Evolutionary conservation across 2,888 invertebrate species (phyloP), one percentile per base, ranked within the genome.

Genomic region (Leptogaster cylindrica): DNA sequence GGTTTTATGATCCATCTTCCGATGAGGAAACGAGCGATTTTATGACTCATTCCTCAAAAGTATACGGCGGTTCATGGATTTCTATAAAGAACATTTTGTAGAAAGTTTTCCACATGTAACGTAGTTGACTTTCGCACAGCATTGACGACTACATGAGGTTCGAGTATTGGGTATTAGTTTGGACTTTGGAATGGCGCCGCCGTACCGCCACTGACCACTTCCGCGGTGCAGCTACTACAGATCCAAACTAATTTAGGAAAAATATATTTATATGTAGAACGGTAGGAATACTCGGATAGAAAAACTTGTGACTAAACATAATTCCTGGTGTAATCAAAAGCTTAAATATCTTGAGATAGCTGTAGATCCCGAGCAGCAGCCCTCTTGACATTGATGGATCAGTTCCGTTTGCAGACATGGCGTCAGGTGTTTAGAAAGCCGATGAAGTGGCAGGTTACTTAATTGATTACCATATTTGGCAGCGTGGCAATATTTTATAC

Each of bases 401-500:
- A 12, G 50, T 12, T 50, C 28, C 28, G 50, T 50, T 50, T 50
- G n/a, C 12, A 48, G 7, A 8, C 14, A 12, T 20, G n/a, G 50
- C 12, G 28, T 8, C 12, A 50, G 50, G 50, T 50, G 50, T 27
- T 50, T 28, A 50, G 50, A 50, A 50, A 50, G 50, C 27, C 50
- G 50, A 50, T 50, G 50, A 50, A 28, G 50, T 27, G 50, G 50
- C 50, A 50, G 50, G n/a, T 14, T 16, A 50, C 28, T 27, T 50
- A 50, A 50, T 50, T 50, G 50, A 50, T 50, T 50, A 50, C 23
- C 50, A n/a, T n/a, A n/a, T n/a, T n/a, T n/a, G n/a, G n/a, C n/a
- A n/a, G n/a, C n/a, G n/a, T n/a, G n/a, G n/a, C n/a, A n/a, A n/a
- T n/a, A n/a, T n/a, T n/a, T n/a, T n/a, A n/a, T n/a, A n/a, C n/a